Evolutionary conservation across 2,888 invertebrate species (phyloP), one percentile per base, ranked within the genome.

Genomic region (Chaitophorus viminalis): DNA sequence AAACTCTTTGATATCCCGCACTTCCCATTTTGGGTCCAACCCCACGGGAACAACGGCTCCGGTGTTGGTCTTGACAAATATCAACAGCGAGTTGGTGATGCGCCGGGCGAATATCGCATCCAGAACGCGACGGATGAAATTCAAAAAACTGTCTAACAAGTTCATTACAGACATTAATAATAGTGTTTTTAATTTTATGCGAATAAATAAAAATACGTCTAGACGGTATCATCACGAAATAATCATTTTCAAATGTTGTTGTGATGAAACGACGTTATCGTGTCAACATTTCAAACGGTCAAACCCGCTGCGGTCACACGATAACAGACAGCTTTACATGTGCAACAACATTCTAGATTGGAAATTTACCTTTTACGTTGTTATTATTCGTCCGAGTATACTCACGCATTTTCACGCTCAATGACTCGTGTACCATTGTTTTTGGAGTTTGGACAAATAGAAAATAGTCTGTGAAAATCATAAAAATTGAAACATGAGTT

Each of bases 21-120:
- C 95, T 90, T 95, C 94, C 95, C 95, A 95, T 91, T 94, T 93
- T 17, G 95, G 95, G 91, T 95, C 94, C 90, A 95, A 92, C 90
- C 95, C 94, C 0, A 95, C 93, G 0, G 94, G 92, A 36, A 95
- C 90, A 0, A 94, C 94, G 89, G 92, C 94, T 0, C 94, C 94
- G 17, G 94, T 94, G 90, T 94, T 94, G 0, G 94, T 95, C 92
- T 95, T 95, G 0, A 95, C 93, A 90, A 94, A 94, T 90, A 95
- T 93, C n/a, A 87, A 74, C 18, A 81, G 14, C 72, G 87, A 87
- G 60, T 87, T 87, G 0, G 74, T 74, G 18, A 87, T 65, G 39
- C 79, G 87, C n/a, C 31, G 70, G 8, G 74, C n/a, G 46, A 87
- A 81, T 74, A 87, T 81, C 17, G 65, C 25, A 54, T 87, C 74